Evolutionary conservation across 2,797 vertebrate genomes (phyloP).

Genomic region (Pygocentrus nattereri): DNA sequence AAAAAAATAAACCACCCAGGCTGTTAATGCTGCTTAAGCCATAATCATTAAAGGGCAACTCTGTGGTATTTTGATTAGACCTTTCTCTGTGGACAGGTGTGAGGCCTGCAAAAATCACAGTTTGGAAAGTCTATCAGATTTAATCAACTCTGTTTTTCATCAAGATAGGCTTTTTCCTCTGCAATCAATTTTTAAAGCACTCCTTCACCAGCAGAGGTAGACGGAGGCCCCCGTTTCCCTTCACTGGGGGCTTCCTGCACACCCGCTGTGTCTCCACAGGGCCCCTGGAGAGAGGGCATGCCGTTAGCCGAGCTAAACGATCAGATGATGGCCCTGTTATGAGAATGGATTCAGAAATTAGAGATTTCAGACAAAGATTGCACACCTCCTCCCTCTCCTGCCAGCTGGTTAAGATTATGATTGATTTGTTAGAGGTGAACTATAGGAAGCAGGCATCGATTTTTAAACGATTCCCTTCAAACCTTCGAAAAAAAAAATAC

Average conservation of each 20-base stretch:
- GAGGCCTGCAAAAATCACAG: slow-evolving; percentile 23
- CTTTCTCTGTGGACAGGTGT: slow-evolving; percentile 70
- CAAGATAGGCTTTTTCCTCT: slow-evolving; percentile 58
- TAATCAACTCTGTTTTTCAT: slow-evolving; percentile 56
- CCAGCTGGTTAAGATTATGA: slow-evolving; percentile 89
- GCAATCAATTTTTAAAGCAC: slow-evolving; percentile 45
- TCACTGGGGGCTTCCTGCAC: slow-evolving; percentile 41
- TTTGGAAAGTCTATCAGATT: slow-evolving; percentile 38
- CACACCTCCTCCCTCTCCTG: slow-evolving; percentile 75
- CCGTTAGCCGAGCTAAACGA: slow-evolving; percentile 89
- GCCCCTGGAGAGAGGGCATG: slow-evolving; percentile 83
- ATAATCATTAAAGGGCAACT: slow-evolving; percentile 39
- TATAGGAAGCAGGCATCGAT: slow-evolving; percentile 99
- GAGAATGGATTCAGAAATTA: slow-evolving; percentile 94
- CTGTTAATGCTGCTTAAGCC: slow-evolving; percentile 38
- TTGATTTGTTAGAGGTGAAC: slow-evolving; percentile 98
- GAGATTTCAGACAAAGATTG: slow-evolving; percentile 94
- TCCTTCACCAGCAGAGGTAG: slow-evolving; percentile 42
- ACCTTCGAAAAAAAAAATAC: slow-evolving; percentile 92
- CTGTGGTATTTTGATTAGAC: slow-evolving; percentile 55
- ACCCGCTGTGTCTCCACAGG: slow-evolving; percentile 62
- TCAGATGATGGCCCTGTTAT: slow-evolving; percentile 99
- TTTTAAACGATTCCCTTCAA: slow-evolving; percentile 88
- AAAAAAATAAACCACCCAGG: slow-evolving; percentile 38
- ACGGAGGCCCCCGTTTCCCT: slow-evolving; percentile 32